Conservation (phyloP, 2,888 invertebrate species). For the Patella ulyssiponensis region DNA sequence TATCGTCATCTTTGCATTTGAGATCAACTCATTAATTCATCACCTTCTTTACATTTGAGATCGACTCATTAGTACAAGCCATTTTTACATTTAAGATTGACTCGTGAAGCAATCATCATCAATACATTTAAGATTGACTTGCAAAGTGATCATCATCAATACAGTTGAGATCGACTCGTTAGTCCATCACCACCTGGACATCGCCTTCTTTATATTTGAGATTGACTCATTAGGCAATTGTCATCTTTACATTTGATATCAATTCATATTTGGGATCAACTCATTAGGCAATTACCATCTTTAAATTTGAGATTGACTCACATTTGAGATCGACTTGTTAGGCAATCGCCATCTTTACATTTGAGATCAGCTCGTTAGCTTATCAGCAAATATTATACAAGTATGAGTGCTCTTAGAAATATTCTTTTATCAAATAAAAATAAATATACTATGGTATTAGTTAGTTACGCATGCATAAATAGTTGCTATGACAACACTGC, state of each 20-base stretch:
- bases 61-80: neutral
- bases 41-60: neutral
- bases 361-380: slow-evolving; percentile 16
- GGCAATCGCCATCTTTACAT: neutral
- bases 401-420: too few relatives aligned
- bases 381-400: neutral
- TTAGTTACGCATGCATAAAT: too few relatives aligned
- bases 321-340: neutral
- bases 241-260: neutral
- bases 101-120: slow-evolving; percentile 12
- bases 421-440: too few relatives aligned
- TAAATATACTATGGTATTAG: too few relatives aligned
- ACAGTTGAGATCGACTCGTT: neutral
- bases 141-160: neutral
- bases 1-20: neutral
- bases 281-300: neutral
- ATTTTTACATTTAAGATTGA: slow-evolving; percentile 8
- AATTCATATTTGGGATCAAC: neutral
- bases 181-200: slow-evolving; percentile 7
- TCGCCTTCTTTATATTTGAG: slow-evolving; percentile 32
- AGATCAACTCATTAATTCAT: neutral
- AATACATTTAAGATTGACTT: neutral
- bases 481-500: too few relatives aligned
- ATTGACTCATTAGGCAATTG: slow-evolving; percentile 10
- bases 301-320: neutral